Conservation (phyloP, 2,113 vertebrate genomes). For the Stegostoma tigrinum region DNA sequence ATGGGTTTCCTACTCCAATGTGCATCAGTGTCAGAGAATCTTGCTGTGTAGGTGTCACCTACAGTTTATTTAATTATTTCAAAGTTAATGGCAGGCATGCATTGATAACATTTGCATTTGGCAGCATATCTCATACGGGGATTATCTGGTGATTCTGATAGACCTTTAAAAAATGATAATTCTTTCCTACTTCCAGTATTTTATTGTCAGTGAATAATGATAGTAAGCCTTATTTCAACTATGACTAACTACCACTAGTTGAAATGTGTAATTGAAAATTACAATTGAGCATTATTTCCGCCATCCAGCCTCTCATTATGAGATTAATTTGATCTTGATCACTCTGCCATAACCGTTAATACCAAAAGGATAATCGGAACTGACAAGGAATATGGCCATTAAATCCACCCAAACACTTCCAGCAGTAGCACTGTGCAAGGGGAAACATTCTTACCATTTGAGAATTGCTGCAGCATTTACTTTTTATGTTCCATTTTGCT, state of each 20-base stretch:
- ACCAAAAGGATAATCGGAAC: background rate
- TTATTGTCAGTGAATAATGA: slow-evolving; percentile 18
- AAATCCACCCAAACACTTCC: background rate
- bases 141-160: background rate
- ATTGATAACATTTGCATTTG: background rate
- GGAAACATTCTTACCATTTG: background rate
- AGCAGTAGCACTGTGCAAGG: background rate
- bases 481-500: background rate
- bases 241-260: background rate
- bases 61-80: background rate
- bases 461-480: background rate
- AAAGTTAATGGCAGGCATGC: background rate
- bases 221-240: background rate
- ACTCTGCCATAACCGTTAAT: slow-evolving; percentile 2
- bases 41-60: background rate
- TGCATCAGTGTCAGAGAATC: background rate
- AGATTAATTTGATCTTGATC: slow-evolving; percentile 18
- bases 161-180: background rate
- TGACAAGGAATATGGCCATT: background rate
- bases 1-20: background rate
- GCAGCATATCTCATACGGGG: background rate
- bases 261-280: slow-evolving; percentile 24
- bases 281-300: background rate
- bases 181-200: background rate
- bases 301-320: background rate